Evolutionary conservation across 2,113 vertebrate genomes (phyloP).

Genomic region (Lonchura striata): DNA sequence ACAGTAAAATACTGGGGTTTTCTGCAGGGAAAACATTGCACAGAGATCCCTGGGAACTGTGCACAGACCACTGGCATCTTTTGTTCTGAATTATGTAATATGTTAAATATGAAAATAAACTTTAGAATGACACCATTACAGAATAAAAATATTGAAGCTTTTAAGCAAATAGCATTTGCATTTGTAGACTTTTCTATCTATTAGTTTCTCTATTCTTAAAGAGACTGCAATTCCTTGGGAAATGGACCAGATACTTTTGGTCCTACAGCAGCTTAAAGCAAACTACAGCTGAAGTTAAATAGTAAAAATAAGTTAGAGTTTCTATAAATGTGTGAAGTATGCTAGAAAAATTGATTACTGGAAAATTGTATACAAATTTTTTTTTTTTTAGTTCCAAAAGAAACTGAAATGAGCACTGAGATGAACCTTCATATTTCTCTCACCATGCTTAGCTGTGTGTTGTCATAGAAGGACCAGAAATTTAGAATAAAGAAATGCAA

Average conservation of each 20-base stretch:
- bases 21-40: neutral
- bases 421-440: neutral
- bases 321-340: neutral
- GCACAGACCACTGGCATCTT: neutral
- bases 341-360: neutral
- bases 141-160: neutral
- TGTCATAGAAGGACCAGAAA: neutral
- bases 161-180: neutral
- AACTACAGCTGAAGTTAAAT: neutral
- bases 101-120: neutral
- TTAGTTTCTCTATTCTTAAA: neutral
- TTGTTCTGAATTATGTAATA: neutral
- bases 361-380: neutral
- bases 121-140: neutral
- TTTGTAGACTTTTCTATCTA: neutral
- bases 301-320: neutral
- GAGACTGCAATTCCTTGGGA: neutral
- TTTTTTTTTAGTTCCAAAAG: neutral
- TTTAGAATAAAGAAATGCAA: neutral
- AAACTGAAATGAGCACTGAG: neutral
- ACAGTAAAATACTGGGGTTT: neutral
- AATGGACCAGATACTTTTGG: neutral
- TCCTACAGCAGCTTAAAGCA: neutral
- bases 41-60: neutral
- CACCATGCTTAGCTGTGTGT: neutral